phyloP scores from a whole-genome alignment of 2,888 invertebrate genomes.

The Synergus itoensis region DNA sequence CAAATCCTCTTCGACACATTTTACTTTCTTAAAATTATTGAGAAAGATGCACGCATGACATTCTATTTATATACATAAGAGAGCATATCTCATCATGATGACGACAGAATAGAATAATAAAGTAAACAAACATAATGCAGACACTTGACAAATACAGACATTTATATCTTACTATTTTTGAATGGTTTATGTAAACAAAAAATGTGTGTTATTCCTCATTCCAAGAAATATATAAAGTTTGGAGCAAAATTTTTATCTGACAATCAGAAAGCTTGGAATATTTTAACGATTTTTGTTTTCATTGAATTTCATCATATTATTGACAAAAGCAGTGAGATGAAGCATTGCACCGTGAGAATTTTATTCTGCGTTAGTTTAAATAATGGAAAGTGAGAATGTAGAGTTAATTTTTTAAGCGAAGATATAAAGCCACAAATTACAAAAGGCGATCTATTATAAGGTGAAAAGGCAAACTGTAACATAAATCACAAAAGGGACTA shows the following conservation, averaged over 20 bases:
- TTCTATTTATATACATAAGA: too few relatives aligned
- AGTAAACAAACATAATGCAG: too few relatives aligned
- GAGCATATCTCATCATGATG: too few relatives aligned
- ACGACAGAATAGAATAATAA: too few relatives aligned
- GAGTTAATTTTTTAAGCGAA: background rate
- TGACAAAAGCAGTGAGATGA: too few relatives aligned
- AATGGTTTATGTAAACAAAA: background rate
- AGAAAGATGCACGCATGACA: too few relatives aligned
- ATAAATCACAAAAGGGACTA: conserved; percentile 17
- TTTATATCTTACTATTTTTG: background rate
- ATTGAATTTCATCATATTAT: too few relatives aligned
- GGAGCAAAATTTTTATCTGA: background rate
- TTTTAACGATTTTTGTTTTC: background rate
- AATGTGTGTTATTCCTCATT: background rate
- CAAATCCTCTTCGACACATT: too few relatives aligned
- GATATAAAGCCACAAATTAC: background rate
- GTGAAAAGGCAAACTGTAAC: background rate
- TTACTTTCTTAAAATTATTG: too few relatives aligned
- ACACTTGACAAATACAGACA: background rate
- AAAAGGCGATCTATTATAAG: background rate
- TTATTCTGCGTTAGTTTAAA: background rate
- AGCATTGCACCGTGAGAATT: too few relatives aligned
- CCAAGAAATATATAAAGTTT: background rate
- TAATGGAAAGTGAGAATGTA: background rate
- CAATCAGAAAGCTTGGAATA: too few relatives aligned